These are phyloP conservation scores for Nezara viridula DNA, from an alignment of 2,888 invertebrate genomes.

Conservation along the genomic window DNA sequence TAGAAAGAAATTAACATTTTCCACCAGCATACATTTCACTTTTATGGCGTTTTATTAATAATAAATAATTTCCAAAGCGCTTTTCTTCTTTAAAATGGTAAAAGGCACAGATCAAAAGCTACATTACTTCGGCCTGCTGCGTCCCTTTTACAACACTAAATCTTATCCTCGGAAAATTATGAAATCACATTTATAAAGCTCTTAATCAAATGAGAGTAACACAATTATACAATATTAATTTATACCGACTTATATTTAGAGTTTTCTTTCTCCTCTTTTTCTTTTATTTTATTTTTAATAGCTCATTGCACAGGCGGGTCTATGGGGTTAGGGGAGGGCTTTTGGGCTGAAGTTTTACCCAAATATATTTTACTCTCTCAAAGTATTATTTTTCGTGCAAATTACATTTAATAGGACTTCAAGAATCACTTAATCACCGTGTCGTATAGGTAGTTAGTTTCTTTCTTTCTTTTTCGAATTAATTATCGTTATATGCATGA, in stretches of 20 bases:
- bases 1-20: conserved; percentile 45
- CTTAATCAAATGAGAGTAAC: not conserved
- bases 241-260: no score
- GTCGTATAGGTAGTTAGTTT: no score
- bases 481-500: no score
- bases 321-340: no score
- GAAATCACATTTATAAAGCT: not conserved
- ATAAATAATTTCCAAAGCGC: conserved; percentile 20
- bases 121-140: conserved; percentile 29
- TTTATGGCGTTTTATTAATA: conserved; percentile 39
- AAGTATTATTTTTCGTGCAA: no score
- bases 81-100: not conserved
- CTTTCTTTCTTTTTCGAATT: no score
- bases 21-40: conserved; percentile 35
- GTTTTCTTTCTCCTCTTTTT: not conserved
- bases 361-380: no score
- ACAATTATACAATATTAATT: not conserved
- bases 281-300: not conserved
- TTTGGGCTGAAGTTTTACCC: no score
- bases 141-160: not conserved
- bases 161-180: not conserved
- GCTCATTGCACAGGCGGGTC: not conserved
- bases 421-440: no score
- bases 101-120: not conserved
- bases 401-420: no score